Percentiles rank a stretch among this genome's conserved stretches.
Evolutionary conservation across 2,888 invertebrate species (phyloP).

Genomic region (Lathronympha strigana): DNA sequence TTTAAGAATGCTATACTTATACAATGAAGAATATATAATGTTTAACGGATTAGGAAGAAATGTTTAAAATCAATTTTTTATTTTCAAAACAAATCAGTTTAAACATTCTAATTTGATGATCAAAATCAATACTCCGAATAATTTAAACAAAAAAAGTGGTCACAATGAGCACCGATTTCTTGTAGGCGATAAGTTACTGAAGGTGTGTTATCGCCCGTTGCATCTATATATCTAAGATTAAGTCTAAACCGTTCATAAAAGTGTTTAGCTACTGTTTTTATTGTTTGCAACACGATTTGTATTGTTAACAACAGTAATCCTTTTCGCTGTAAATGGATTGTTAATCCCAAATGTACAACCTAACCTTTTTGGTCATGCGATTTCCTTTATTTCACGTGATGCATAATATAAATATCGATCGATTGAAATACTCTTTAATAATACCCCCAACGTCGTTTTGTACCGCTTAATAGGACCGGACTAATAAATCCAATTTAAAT

Average conservation of each 20-base stretch:
- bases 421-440: constrained; percentile 44
- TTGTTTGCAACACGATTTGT: constrained; percentile 74
- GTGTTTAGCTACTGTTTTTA: constrained; percentile 70
- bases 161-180: constrained; percentile 59
- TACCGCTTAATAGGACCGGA: constrained; percentile 68
- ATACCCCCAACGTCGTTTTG: constrained; percentile 72
- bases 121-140: constrained; percentile 53
- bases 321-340: constrained; percentile 65
- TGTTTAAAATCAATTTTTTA: constrained; percentile 10
- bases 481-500: constrained; percentile 84
- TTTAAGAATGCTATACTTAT: neutral
- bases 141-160: constrained; percentile 29
- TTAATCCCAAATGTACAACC: constrained; percentile 27
- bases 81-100: constrained; percentile 42
- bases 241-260: constrained; percentile 55
- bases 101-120: constrained; percentile 47
- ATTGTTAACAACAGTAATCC: constrained; percentile 68
- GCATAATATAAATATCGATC: constrained; percentile 30
- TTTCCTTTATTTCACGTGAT: constrained; percentile 28
- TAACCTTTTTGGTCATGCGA: constrained; percentile 15
- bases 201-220: constrained; percentile 64
- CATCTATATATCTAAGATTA: constrained; percentile 65
- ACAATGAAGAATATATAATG: neutral
- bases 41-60: neutral
- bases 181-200: constrained; percentile 63